phyloP scores from a whole-genome alignment of 2,797 vertebrate genomes.

The Eulemur rubriventer region DNA sequence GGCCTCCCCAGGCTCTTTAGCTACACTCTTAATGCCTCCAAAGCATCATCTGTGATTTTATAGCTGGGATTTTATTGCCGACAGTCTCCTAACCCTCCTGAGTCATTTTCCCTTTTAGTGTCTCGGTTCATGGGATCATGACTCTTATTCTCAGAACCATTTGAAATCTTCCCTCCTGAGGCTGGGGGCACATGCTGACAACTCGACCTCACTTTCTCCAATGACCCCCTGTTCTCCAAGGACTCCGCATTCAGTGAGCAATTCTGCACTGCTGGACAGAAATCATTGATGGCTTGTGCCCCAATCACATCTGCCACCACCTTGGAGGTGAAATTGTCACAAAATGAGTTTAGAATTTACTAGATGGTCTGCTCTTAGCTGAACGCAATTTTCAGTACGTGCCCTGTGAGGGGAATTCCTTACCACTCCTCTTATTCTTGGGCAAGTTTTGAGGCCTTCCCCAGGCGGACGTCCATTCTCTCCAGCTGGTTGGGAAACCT shows the following conservation, averaged over 20 bases:
- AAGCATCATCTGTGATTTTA: neutral
- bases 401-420: neutral
- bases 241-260: neutral
- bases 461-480: neutral
- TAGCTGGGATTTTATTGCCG: neutral
- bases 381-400: neutral
- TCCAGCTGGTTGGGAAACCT: neutral
- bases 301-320: neutral
- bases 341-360: neutral
- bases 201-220: neutral
- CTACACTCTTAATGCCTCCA: neutral
- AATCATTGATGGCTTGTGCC: neutral
- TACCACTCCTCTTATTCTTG: neutral
- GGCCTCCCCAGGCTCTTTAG: neutral
- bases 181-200: neutral
- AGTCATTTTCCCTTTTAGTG: conserved; percentile 10
- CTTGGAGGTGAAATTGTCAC: conserved; percentile 1
- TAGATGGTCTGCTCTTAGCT: neutral
- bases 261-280: neutral
- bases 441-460: neutral
- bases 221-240: neutral
- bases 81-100: neutral
- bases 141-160: neutral
- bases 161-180: neutral
- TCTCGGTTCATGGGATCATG: neutral